Percentiles rank a stretch among this genome's conserved stretches.
Conservation (phyloP, 2,888 invertebrate species). For the Pteria penguin region DNA sequence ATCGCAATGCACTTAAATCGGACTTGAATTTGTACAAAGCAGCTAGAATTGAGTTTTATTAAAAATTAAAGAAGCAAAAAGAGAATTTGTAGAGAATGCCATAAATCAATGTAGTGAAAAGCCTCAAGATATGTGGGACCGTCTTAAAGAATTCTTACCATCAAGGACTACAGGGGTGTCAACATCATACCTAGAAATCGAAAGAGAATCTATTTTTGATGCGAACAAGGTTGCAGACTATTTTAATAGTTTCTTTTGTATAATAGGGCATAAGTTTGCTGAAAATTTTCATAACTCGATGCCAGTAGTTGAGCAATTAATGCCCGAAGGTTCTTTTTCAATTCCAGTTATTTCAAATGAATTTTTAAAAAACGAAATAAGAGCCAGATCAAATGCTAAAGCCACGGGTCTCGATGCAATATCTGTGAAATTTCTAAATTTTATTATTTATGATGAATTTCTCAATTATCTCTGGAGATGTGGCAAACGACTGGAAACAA, state of each 20-base stretch:
- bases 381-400: neutral
- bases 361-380: neutral
- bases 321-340: neutral
- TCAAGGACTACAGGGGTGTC: neutral
- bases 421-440: neutral
- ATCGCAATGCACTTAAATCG: no score
- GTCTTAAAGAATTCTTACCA: constrained; percentile 3
- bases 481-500: neutral
- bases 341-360: neutral
- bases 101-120: constrained; percentile 8
- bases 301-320: no score
- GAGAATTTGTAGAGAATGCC: constrained; percentile 3
- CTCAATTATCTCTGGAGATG: neutral
- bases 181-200: neutral
- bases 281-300: neutral
- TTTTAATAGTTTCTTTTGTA: neutral
- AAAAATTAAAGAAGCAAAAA: constrained; percentile 12
- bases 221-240: neutral
- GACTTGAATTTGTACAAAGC: constrained; percentile 8
- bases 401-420: neutral
- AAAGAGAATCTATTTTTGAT: neutral
- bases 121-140: constrained; percentile 11
- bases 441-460: neutral
- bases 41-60: neutral
- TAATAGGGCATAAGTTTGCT: neutral